These are phyloP conservation scores for Hydrophis major DNA, from an alignment of 2,797 vertebrate genomes.

Conservation along the genomic window DNA sequence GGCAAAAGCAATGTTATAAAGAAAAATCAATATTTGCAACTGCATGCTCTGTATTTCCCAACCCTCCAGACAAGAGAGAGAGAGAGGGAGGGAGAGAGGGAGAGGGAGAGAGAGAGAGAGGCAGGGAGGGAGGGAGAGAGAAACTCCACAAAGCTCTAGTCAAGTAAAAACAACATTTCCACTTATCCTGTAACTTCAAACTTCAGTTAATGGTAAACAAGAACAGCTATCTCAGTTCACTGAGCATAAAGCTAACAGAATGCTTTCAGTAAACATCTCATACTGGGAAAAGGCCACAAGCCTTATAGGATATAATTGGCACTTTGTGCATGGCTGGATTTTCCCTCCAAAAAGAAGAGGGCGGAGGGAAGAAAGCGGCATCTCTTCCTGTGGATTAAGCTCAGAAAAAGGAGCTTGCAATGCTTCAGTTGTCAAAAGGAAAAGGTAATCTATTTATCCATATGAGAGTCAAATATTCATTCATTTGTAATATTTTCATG, in stretches of 20 bases:
- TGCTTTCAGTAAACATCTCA: constrained; percentile 50
- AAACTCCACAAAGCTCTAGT: neutral
- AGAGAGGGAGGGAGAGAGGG: too few relatives aligned
- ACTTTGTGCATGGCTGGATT: constrained; percentile 53
- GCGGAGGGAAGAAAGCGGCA: neutral
- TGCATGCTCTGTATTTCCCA: neutral
- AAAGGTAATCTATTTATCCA: constrained; percentile 37
- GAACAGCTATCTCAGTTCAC: constrained; percentile 39
- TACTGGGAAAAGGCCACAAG: constrained; percentile 48
- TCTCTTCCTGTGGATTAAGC: constrained; percentile 21
- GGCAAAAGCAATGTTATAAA: constrained; percentile 21
- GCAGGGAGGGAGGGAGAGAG: neutral
- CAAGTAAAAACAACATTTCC: neutral
- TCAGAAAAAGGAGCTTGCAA: constrained; percentile 45
- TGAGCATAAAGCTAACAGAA: constrained; percentile 45
- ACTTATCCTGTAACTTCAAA: constrained; percentile 30
- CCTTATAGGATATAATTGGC: constrained; percentile 45
- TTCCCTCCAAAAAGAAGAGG: constrained; percentile 2
- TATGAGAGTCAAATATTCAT: constrained; percentile 41
- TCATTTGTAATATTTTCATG: constrained; percentile 49
- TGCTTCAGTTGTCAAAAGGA: constrained; percentile 20
- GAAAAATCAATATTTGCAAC: constrained; percentile 41
- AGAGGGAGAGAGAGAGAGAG: neutral
- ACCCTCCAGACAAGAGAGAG: neutral
- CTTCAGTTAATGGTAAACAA: constrained; percentile 26